Conservation (phyloP, 1,140 invertebrate genomes). For the Formica exsecta region DNA sequence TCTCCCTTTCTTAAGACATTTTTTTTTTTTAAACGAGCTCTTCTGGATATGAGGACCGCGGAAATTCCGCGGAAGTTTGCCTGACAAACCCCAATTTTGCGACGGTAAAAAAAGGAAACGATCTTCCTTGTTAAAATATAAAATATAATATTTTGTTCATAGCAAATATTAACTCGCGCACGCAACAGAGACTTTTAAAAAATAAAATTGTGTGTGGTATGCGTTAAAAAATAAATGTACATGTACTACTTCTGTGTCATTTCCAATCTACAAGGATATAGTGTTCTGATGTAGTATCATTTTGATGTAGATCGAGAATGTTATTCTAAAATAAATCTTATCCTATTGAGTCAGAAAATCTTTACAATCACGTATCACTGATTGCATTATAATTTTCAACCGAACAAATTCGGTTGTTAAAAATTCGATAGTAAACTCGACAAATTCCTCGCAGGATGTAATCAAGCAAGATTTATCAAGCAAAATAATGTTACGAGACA, state of each 20-base stretch:
- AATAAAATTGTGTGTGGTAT: not conserved
- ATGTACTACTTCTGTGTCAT: not conserved
- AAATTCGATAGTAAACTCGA: not conserved
- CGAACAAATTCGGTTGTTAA: not conserved
- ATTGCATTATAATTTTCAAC: not conserved
- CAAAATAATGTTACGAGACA: too few species aligned
- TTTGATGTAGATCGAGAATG: too few species aligned
- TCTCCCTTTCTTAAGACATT: not conserved
- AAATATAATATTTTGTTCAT: conserved; percentile 48
- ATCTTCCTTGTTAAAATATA: not conserved
- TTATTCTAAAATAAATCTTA: too few species aligned
- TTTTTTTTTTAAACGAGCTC: not conserved
- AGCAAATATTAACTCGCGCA: conserved; percentile 27
- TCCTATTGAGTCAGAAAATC: not conserved
- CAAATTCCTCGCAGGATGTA: too few species aligned
- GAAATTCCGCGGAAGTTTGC: not conserved
- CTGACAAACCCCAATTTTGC: too few species aligned
- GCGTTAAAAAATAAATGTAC: not conserved
- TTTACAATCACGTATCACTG: not conserved
- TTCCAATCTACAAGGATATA: not conserved
- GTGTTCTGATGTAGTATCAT: not conserved
- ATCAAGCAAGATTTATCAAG: too few species aligned
- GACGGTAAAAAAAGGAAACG: not conserved
- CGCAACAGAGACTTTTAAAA: conserved; percentile 10
- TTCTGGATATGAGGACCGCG: too few species aligned